Base-by-base conservation (phyloP, 2,113 vertebrate species). In the Crotophaga sulcirostris region DNA sequence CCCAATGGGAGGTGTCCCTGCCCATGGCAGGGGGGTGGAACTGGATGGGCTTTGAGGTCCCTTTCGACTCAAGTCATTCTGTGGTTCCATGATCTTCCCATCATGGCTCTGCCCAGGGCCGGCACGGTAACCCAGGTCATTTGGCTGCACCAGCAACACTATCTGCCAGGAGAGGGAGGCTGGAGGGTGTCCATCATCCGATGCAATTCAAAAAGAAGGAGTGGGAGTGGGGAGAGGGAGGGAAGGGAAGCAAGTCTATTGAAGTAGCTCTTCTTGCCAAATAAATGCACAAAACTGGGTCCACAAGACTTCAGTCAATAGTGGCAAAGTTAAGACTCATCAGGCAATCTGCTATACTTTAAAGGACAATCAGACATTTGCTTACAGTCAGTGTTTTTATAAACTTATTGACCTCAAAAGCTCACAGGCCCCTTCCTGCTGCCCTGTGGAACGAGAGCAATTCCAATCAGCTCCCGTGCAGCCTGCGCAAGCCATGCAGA, bases 401-500 rank as follows among this genome's bases (percentile, higher is more conserved):
- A 38, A 87, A 78, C 16, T 56, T 9, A 12, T 4, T 3, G 5
- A 38, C 64, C 84, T 54, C 26, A 26, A 52, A 73, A 89, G 34
- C 45, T 24, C 40, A 28, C 68, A 12, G 86, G 52, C 28, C 85
- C 74, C 49, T 94, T 91, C 70, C 84, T 1, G 3, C 72, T 8
- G 4, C 84, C 6, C 1, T 10, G 42, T 2, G 36, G 14, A 93
- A 79, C 3, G 70, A 79, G 91, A 92, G 44, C 2, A 13, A 21
- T 90, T 56, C 33, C 92, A 88, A 58, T 2, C 56, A 17, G 7
- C 69, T 88, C 92, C 33, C 42, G 47, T 31, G 72, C 85, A 20
- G 88, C 55, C 95, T 6, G 85, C 6, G 40, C 88, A 92, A 97
- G 72, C 88, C 92, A 93, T 92, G 94, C 94, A 73, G 95, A 94